Percentiles rank a stretch among this genome's conserved stretches.
Evolutionary conservation across 2,797 vertebrate genomes (phyloP).

Genomic region (Microctenopoma lineatum): DNA sequence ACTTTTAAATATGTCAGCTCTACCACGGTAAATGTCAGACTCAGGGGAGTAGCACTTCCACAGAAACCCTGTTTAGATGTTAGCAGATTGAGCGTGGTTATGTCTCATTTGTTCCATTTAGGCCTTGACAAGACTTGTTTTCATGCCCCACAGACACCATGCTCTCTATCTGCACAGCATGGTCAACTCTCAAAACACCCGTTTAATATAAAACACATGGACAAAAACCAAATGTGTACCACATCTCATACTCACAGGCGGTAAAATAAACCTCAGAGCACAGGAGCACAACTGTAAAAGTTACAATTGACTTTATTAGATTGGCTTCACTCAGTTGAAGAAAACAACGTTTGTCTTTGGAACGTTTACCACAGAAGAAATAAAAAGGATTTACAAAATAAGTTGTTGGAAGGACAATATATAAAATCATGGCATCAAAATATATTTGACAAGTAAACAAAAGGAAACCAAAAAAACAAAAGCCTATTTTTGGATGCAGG

Average conservation of each 20-base stretch:
- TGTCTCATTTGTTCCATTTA: constrained; percentile 55
- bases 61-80: constrained; percentile 43
- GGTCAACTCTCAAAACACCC: neutral
- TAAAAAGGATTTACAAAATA: constrained; percentile 81
- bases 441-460: constrained; percentile 77
- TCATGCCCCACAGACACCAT: constrained; percentile 29
- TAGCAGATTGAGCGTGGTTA: constrained; percentile 35
- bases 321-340: constrained; percentile 85
- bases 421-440: constrained; percentile 81
- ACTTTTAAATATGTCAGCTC: constrained; percentile 18
- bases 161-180: constrained; percentile 20
- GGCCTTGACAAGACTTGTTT: constrained; percentile 32
- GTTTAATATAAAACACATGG: constrained; percentile 38
- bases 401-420: constrained; percentile 80
- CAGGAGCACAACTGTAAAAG: constrained; percentile 69
- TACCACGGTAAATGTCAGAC: constrained; percentile 24
- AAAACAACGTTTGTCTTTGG: constrained; percentile 85
- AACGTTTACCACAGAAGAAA: constrained; percentile 81
- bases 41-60: constrained; percentile 23
- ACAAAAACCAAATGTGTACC: constrained; percentile 7
- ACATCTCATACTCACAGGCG: neutral
- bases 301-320: constrained; percentile 84
- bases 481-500: constrained; percentile 88
- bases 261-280: constrained; percentile 35
- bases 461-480: constrained; percentile 79